Evolutionary conservation across 2,888 invertebrate species (phyloP).

Genomic region (Zootermopsis nevadensis): DNA sequence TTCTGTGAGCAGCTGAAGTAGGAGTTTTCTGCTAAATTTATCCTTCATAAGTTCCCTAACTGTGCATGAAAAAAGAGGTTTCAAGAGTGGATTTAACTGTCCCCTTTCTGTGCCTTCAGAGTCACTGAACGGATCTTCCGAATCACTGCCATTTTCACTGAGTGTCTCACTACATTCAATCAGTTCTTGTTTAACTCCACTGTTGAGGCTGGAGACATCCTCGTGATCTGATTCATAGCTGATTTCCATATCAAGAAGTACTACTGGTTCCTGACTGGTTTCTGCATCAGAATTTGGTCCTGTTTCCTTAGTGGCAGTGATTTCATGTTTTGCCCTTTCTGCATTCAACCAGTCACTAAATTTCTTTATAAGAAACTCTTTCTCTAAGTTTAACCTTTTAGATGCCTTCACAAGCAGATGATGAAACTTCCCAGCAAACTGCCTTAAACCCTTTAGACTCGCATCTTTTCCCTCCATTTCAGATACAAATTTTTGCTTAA

Average conservation of each 20-base stretch:
- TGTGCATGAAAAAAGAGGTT: not conserved
- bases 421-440: not conserved
- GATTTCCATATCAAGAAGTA: conserved; percentile 34
- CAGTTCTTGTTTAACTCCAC: not conserved
- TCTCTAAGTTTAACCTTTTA: not conserved
- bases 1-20: not conserved
- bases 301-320: not conserved
- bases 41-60: conserved; percentile 13
- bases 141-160: not conserved
- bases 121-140: conserved; percentile 8
- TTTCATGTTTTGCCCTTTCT: not conserved
- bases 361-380: not conserved
- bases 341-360: not conserved
- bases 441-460: not conserved
- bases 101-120: not conserved
- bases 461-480: not conserved
- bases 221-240: conserved; percentile 36
- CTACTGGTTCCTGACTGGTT: not conserved
- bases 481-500: not conserved
- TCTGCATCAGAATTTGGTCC: not conserved
- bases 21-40: not conserved
- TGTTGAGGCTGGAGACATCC: no score
- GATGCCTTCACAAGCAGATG: not conserved
- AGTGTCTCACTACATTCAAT: not conserved
- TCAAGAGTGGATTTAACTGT: not conserved